Evolutionary conservation across 2,797 vertebrate genomes (phyloP), one percentile per base, ranked within the genome.

Genomic region (Tapirus indicus): DNA sequence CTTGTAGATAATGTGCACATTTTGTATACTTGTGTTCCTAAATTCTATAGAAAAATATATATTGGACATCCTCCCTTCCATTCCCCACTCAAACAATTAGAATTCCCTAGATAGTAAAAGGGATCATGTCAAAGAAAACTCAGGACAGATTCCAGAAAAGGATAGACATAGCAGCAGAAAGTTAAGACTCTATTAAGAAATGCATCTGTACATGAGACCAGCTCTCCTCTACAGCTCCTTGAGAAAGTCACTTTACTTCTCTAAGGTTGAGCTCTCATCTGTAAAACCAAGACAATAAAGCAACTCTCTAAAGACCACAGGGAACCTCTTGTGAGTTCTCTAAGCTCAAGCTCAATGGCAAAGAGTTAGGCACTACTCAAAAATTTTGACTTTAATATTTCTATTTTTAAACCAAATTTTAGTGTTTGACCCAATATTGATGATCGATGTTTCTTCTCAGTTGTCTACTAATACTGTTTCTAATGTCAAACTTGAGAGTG

Each of bases 331-430:
- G 5, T 35, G 18, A 87, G 44, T 94, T 86, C 82, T 58, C 85
- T 77, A 95, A 69, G 35, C 47, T 90, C 32, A 32, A 78, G 20
- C 14, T 77, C 78, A 79, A n/a, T 32, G 41, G 16, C 29, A 89
- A 92, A 95, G 71, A 62, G n/a, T 52, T 44, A 82, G 38, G 2
- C 1, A 44, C 60, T 47, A 74, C 5, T 72, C 11, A 49, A 78
- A 71, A 18, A 32, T 69, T 32, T 77, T 44, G n/a, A 41, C 7
- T 69, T 85, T 86, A 79, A 66, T 41, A 86, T 90, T 71, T 32
- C 8, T 82, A 38, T 88, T 80, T 69, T 94, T 32, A 62, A 72
- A 84, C 41, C 52, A 85, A n/a, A 72, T 62, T 62, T 95, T 89
- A 89, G 41, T 49, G 17, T 80, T 62, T 77, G 41, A 32, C 29